Base-by-base conservation (phyloP, 2,797 vertebrate species). In the Smutsia temminckii region DNA sequence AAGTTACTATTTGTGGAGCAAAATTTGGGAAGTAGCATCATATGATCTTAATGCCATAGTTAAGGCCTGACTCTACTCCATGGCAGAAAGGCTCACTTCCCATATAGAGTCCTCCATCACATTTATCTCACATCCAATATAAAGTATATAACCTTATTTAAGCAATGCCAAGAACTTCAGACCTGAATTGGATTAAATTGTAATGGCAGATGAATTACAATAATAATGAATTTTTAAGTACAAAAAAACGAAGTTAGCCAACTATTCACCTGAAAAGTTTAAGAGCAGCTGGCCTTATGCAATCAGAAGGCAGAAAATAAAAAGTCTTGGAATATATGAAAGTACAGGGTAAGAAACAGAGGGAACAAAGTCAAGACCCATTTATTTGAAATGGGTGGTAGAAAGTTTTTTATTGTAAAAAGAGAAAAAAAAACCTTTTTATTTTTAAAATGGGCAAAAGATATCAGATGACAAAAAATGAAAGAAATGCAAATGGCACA, bases 41-140 rank as follows among this genome's bases (percentile, higher is more conserved):
- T 0, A 2, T 8, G 21, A 27, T 16, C 29, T 16, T 0, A 1
- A 25, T 17, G 23, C 23, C 20, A 8, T 29, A 12, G 3, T 14
- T 14, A 3, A 9, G 4, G 3, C 21, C 46, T 11, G 11, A 23
- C 16, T n/a, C 34, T 20, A 4, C 5, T 12, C 32, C 23, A 25
- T 0, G 8, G 17, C 10, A 18, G 25, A 9, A 55, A 12, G 18
- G 3, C 12, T 16, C 12, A 5, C 13, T 40, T 25, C 2, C 34
- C 5, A 29, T 10, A 10, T 10, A 18, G 3, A 37, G 12, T 37
- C 46, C 3, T 81, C 51, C 11, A 27, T 32, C 29, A 32, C n/a
- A 61, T 11, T 40, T 20, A 49, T n/a, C 7, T 37, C 17, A 34
- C 18, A 42, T 1, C 1, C 4, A 42, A 34, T 9, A 42, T 7